Evolutionary conservation across 2,113 vertebrate species (phyloP).

Genomic region (Vulpes lagopus): DNA sequence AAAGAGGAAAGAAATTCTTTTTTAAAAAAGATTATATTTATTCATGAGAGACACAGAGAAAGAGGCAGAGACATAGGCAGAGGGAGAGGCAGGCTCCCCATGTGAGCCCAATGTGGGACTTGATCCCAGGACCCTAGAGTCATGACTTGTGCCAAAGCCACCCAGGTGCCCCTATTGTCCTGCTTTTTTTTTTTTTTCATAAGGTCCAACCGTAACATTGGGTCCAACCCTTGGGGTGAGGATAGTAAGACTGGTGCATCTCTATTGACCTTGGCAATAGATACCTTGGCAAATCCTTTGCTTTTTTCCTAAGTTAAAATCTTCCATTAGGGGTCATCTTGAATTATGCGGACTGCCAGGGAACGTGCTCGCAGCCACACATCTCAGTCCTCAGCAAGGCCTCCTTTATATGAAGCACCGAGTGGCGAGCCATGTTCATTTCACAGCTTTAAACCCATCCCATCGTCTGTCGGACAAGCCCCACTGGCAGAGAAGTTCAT

Average conservation of each 20-base stretch:
- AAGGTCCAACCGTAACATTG: not conserved
- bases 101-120: no score
- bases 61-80: no score
- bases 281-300: constrained; percentile 18
- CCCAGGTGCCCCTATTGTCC: not conserved
- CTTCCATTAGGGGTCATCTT: not conserved
- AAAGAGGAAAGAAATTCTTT: no score
- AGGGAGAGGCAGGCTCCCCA: no score
- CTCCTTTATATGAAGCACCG: not conserved
- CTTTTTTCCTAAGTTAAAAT: not conserved
- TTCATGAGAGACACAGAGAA: no score
- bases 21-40: no score
- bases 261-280: not conserved
- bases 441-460: not conserved
- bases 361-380: not conserved
- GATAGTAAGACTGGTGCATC: not conserved
- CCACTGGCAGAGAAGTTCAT: not conserved
- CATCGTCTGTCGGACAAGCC: not conserved
- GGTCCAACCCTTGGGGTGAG: not conserved
- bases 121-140: no score
- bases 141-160: no score
- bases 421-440: rapidly evolving
- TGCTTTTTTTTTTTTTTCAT: not conserved
- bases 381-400: not conserved
- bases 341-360: constrained; percentile 4